phyloP scores from a whole-genome alignment of 1,140 invertebrate genomes.

The Contarinia nasturtii region DNA sequence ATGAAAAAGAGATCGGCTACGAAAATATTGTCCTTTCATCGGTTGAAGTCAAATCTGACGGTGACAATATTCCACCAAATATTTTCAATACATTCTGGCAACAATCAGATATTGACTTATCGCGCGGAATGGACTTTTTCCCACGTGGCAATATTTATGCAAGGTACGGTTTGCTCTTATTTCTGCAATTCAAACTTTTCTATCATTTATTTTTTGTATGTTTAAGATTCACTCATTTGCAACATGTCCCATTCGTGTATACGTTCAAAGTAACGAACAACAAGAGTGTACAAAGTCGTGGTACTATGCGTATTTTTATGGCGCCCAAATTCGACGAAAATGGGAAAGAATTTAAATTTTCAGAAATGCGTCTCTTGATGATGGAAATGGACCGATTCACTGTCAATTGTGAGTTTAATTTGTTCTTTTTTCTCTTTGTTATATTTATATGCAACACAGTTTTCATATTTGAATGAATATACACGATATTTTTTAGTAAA shows the following conservation, averaged over 20 bases:
- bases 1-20: constrained; percentile 15
- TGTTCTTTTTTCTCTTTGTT: too few species aligned
- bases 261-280: constrained; percentile 17
- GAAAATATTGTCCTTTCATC: too few species aligned
- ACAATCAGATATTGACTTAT: constrained; percentile 27
- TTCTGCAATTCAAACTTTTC: background rate
- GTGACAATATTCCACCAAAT: background rate
- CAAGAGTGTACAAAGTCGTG: background rate
- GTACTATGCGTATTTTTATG: constrained; percentile 26
- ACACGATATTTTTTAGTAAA: constrained; percentile 35
- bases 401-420: constrained; percentile 14
- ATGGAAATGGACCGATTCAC: constrained; percentile 27
- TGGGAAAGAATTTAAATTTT: constrained; percentile 17
- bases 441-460: background rate
- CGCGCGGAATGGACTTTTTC: constrained; percentile 28
- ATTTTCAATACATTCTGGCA: constrained; percentile 28
- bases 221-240: constrained; percentile 24
- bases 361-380: constrained; percentile 22
- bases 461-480: constrained; percentile 23
- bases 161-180: constrained; percentile 9
- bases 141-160: constrained; percentile 24
- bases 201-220: background rate
- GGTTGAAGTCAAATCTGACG: background rate
- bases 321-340: constrained; percentile 25
- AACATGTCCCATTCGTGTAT: constrained; percentile 26